phyloP scores from a whole-genome alignment of 2,888 invertebrate genomes.

The Callinectes sapidus region DNA sequence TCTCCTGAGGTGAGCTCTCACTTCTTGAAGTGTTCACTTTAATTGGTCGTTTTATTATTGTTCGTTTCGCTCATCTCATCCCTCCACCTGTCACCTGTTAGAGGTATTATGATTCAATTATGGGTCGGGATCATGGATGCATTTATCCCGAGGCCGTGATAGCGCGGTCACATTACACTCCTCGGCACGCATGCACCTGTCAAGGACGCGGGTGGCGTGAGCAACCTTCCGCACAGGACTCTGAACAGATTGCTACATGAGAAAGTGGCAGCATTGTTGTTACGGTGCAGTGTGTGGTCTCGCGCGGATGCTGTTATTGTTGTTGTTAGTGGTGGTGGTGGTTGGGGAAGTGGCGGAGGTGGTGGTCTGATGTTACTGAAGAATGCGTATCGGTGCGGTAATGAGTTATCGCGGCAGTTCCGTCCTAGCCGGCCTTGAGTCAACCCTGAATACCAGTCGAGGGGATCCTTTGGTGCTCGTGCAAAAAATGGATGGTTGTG shows the following conservation, averaged over 20 bases:
- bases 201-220: conserved; percentile 18
- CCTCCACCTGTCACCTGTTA: conserved; percentile 13
- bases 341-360: neutral
- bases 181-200: neutral
- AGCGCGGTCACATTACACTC: neutral
- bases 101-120: neutral
- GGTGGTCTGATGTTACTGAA: neutral
- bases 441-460: conserved; percentile 5
- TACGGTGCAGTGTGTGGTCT: neutral
- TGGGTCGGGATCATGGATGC: neutral
- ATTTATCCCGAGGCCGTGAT: neutral
- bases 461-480: neutral
- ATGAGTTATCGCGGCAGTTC: neutral
- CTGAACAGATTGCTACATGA: neutral
- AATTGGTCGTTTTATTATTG: neutral
- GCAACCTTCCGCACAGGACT: conserved; percentile 1
- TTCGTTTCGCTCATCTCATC: conserved; percentile 16
- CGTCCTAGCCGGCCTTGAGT: conserved; percentile 8
- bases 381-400: neutral
- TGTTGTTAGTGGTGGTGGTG: neutral
- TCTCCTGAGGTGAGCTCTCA: neutral
- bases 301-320: neutral
- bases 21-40: neutral
- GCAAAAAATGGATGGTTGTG: neutral
- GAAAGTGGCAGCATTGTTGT: neutral